A percentile compares a stretch with the other conserved stretches of the same genome.
Evolutionary conservation across 2,113 vertebrate genomes (phyloP).

Genomic region (Lynx canadensis): DNA sequence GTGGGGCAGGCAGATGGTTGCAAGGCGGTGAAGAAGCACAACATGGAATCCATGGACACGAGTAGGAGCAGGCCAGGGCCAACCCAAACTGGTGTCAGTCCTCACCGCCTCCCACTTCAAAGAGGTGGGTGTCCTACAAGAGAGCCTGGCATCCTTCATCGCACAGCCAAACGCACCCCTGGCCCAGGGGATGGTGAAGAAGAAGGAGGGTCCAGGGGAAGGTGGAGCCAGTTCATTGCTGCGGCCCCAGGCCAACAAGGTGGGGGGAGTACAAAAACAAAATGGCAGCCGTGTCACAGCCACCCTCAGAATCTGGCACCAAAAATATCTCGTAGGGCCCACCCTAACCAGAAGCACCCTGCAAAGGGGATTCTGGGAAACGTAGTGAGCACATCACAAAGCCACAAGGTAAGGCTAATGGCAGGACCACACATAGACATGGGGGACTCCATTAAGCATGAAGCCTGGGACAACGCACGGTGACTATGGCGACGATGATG

Average conservation of each 20-base stretch:
- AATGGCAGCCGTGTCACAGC: not conserved
- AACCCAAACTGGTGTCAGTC: not conserved
- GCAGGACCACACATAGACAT: not conserved
- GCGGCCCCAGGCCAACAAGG: fast-evolving
- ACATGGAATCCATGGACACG: not conserved
- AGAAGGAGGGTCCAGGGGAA: not conserved
- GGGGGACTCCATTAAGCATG: not conserved
- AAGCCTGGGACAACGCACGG: no score
- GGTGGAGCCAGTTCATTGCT: fast-evolving
- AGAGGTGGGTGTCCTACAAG: not conserved
- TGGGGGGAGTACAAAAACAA: not conserved
- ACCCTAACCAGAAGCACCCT: not conserved
- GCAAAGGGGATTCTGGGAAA: not conserved
- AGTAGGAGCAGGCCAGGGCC: not conserved
- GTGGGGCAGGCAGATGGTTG: not conserved
- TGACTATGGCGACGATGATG: not conserved
- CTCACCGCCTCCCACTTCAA: not conserved
- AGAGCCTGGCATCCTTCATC: not conserved
- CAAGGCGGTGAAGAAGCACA: not conserved
- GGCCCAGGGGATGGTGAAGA: not conserved
- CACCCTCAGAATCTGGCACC: not conserved
- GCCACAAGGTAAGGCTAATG: not conserved
- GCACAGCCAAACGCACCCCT: not conserved
- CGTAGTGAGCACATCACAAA: not conserved
- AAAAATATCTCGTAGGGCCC: not conserved